Percentiles rank a stretch among this genome's conserved stretches.
phyloP scores from a whole-genome alignment of 2,888 invertebrate species.

The Orthonychiurus folsomi region DNA sequence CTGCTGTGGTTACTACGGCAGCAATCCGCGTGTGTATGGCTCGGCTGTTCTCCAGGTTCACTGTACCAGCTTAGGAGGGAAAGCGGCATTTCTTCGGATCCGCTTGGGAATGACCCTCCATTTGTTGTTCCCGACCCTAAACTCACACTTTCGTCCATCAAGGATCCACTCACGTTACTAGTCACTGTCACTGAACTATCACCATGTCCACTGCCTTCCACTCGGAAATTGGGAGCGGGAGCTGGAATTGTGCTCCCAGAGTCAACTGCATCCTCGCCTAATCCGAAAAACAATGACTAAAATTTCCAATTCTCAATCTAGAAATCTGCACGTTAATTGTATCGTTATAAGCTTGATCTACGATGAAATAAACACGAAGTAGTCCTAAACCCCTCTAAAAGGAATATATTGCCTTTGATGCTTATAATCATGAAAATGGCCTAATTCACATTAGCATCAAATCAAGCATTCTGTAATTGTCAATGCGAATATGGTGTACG shows the following conservation, averaged over 20 bases:
- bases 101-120: constrained; percentile 21
- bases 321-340: too few relatives aligned
- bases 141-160: constrained; percentile 8
- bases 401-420: too few relatives aligned
- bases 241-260: constrained; percentile 3
- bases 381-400: too few relatives aligned
- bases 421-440: too few relatives aligned
- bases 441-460: too few relatives aligned
- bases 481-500: too few relatives aligned
- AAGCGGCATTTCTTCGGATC: constrained; percentile 38
- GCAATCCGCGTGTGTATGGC: constrained; percentile 19
- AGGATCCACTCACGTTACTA: constrained; percentile 1
- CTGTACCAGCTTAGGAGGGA: constrained; percentile 40
- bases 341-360: too few relatives aligned
- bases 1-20: constrained; percentile 13
- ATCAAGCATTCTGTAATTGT: too few relatives aligned
- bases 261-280: too few relatives aligned
- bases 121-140: neutral
- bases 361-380: too few relatives aligned
- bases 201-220: constrained; percentile 35
- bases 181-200: constrained; percentile 37
- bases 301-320: too few relatives aligned
- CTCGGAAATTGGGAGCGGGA: constrained; percentile 37
- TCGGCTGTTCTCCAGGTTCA: constrained; percentile 32
- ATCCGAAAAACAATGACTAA: neutral